Conservation (phyloP, 2,797 vertebrate species). For the Psittacula echo region DNA sequence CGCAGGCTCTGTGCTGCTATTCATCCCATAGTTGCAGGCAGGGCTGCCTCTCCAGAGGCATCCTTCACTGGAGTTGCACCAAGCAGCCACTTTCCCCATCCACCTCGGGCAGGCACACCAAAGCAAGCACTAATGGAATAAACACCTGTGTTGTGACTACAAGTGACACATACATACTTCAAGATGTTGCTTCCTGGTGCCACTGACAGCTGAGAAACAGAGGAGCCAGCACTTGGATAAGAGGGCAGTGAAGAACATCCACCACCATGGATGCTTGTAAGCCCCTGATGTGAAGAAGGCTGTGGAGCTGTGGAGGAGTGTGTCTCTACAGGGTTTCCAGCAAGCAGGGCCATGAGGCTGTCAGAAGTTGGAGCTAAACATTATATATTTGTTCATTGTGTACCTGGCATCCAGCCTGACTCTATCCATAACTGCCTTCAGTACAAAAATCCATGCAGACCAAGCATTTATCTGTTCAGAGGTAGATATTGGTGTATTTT, state of each 20-base stretch:
- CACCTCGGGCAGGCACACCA: not conserved
- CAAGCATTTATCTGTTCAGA: not conserved
- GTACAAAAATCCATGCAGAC: not conserved
- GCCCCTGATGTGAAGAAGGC: not conserved
- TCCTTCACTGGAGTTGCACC: not conserved
- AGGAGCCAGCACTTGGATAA: not conserved
- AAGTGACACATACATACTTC: not conserved
- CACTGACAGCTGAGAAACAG: not conserved
- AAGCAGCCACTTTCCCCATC: not conserved
- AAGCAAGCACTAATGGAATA: not conserved
- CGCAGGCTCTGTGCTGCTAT: fast-evolving
- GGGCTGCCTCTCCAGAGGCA: not conserved
- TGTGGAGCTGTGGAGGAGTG: not conserved
- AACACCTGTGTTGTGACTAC: not conserved
- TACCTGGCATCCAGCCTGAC: not conserved
- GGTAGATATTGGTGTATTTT: not conserved
- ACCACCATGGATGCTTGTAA: fast-evolving
- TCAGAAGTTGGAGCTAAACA: not conserved
- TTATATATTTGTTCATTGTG: not conserved
- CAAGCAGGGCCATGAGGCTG: not conserved
- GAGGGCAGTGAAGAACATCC: not conserved
- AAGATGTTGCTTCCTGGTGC: not conserved
- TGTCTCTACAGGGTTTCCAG: not conserved
- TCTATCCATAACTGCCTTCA: not conserved
- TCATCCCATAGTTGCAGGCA: not conserved